A percentile compares a stretch with the other conserved stretches of the same genome.
Conservation (phyloP, 1,140 invertebrate genomes). For the Drosophila tropicalis region DNA sequence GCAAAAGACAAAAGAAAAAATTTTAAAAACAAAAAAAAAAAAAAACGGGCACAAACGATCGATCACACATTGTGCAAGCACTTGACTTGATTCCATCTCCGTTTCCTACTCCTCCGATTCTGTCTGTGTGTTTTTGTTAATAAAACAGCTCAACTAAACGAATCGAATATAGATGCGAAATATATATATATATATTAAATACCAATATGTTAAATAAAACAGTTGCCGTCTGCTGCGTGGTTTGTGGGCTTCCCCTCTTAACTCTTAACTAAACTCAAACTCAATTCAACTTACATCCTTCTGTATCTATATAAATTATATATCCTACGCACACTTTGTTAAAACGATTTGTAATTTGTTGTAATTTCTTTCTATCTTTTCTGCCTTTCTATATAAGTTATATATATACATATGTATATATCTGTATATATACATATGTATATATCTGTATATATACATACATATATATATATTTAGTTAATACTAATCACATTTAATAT, state of each 20-base stretch:
- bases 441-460: constrained; percentile 9
- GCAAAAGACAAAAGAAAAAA: constrained; percentile 8
- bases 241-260: constrained; percentile 70
- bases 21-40: not conserved
- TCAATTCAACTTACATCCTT: constrained; percentile 19
- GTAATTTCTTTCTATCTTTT: constrained; percentile 22
- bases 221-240: constrained; percentile 73
- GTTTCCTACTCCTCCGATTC: constrained; percentile 23
- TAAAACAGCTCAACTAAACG: constrained; percentile 22
- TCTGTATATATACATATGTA: no score
- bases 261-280: constrained; percentile 42
- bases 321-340: constrained; percentile 51
- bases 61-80: not conserved
- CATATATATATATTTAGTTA: constrained; percentile 7
- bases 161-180: constrained; percentile 38
- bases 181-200: constrained; percentile 69
- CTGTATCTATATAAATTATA: constrained; percentile 35
- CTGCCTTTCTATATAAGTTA: not conserved
- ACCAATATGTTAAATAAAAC: constrained; percentile 77
- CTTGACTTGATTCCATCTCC: constrained; percentile 7
- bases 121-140: constrained; percentile 26
- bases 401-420: not conserved
- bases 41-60: not conserved
- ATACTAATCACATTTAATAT: constrained; percentile 67
- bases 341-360: constrained; percentile 47